Evolutionary conservation across 2,888 invertebrate genomes (phyloP), one percentile per base, ranked within the genome.

Genomic region (Stenolophus ochropezus): DNA sequence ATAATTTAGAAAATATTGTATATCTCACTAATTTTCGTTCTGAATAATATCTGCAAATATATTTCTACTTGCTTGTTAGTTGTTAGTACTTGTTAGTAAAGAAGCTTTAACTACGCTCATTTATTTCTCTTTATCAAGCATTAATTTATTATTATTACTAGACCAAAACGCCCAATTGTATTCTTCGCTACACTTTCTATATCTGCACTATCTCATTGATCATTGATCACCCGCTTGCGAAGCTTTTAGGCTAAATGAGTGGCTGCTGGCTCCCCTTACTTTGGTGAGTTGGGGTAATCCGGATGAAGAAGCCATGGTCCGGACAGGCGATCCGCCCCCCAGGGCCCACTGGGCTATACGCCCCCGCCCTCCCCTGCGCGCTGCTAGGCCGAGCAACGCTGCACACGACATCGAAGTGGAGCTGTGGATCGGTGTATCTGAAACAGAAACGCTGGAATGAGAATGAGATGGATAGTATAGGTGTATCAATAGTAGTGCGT

Each of bases 281-380:
- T 77, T 77, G 5, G 77, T 77, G 2, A 77, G 47, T 23, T 77
- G 61, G 2, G 77, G 77, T 49, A 77, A 42, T 33, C 77, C 61
- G 21, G 77, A 4, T 42, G 20, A 16, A 16, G 20, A 61, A 65
- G 61, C 47, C 42, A 61, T 49, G 53, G 47, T 49, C n/a, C 77
- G 47, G 73, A 73, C 73, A 73, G 73, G n/a, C 21, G 49, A 42
- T 23, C 47, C 42, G 47, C 77, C 61, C 25, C 61, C 16, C 6
- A 16, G 14, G n/a, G 14, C 42, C 49, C 23, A 49, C 21, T 47
- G 47, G 14, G 23, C 21, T 21, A 23, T 16, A 20, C 49, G 49
- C 21, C 47, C 49, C n/a, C 23, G 49, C 6, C 42, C 6, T 6
- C 11, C 33, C 33, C 6, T 11, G 11, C 33, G 33, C 11, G 8